Evolutionary conservation across 2,797 vertebrate genomes (phyloP).

Genomic region (Lithobates sylvaticus): DNA sequence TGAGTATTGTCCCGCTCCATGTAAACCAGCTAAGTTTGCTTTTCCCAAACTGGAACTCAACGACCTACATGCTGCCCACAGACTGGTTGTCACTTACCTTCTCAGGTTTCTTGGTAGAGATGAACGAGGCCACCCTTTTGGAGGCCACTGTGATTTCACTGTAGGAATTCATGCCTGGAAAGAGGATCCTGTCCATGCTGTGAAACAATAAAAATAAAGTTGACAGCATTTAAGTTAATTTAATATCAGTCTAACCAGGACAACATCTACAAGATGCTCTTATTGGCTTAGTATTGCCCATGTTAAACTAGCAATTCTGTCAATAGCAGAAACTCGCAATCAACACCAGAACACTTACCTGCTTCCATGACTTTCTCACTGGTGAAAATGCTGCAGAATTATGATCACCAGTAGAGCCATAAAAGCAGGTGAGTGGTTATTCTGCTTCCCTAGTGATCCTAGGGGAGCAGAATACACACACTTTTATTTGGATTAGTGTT

Average conservation of each 20-base stretch:
- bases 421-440: no score
- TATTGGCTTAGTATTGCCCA: not conserved
- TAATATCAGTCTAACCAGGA: not conserved
- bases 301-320: not conserved
- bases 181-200: slow-evolving; percentile 55
- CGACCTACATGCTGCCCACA: no score
- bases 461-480: no score
- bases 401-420: no score
- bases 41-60: no score
- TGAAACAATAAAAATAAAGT: not conserved
- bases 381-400: no score
- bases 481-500: not conserved
- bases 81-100: slow-evolving; percentile 19
- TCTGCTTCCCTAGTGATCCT: no score
- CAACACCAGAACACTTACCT: not conserved
- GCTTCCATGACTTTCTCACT: not conserved
- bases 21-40: no score
- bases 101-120: not conserved
- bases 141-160: not conserved
- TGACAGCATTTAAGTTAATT: not conserved
- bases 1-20: no score
- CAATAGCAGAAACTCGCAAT: not conserved
- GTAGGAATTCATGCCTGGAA: slow-evolving; percentile 64
- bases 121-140: not conserved
- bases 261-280: not conserved